phyloP scores from a whole-genome alignment of 2,888 invertebrate species.

The Helicoverpa assulta region DNA sequence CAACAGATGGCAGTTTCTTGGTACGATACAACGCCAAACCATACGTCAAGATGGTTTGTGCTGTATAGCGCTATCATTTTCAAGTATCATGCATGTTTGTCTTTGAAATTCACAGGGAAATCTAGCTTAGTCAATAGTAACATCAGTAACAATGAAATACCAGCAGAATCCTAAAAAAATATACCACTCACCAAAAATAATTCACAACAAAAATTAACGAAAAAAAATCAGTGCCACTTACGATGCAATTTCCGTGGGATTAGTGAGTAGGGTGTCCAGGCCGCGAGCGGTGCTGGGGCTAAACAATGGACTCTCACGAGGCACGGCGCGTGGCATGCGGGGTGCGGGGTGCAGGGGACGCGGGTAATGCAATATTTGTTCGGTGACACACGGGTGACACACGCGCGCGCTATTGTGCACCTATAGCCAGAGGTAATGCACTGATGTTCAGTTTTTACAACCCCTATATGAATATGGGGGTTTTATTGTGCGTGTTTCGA shows the following conservation, averaged over 20 bases:
- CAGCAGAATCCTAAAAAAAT: background rate
- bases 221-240: constrained; percentile 78
- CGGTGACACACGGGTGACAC: constrained; percentile 88
- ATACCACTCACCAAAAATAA: constrained; percentile 24
- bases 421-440: constrained; percentile 78
- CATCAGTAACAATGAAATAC: no score
- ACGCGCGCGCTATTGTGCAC: constrained; percentile 82
- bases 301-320: constrained; percentile 79
- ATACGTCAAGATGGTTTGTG: constrained; percentile 13
- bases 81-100: background rate
- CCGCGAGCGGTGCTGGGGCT: constrained; percentile 69
- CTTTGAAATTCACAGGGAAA: no score
- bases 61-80: background rate
- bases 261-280: constrained; percentile 82
- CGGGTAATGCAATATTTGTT: constrained; percentile 88
- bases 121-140: no score
- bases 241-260: constrained; percentile 80
- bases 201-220: constrained; percentile 61
- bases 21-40: constrained; percentile 32
- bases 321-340: constrained; percentile 66
- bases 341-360: constrained; percentile 54
- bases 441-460: constrained; percentile 56
- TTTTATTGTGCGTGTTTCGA: constrained; percentile 11
- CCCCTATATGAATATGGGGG: constrained; percentile 26
- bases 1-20: constrained; percentile 51